Evolutionary conservation across 2,797 vertebrate genomes (phyloP).

Genomic region (Lutjanus argentimaculatus): DNA sequence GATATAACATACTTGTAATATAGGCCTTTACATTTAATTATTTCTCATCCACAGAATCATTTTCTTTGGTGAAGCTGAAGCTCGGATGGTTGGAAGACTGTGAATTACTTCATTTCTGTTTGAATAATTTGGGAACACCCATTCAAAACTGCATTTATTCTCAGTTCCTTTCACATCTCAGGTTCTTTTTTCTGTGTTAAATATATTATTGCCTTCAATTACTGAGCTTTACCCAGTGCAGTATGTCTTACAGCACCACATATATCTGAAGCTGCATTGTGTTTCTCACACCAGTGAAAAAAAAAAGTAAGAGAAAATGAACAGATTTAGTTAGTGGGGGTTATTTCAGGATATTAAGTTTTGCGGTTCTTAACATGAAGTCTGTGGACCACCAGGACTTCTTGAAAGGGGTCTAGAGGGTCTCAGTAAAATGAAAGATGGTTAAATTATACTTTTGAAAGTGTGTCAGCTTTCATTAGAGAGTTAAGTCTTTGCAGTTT

Average conservation of each 20-base stretch:
- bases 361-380: neutral
- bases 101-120: constrained; percentile 20
- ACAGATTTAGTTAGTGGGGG: neutral
- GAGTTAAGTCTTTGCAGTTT: neutral
- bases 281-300: neutral
- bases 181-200: constrained; percentile 14
- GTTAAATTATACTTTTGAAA: neutral
- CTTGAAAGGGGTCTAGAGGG: neutral
- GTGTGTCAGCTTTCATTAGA: neutral
- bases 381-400: neutral
- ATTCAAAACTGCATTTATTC: constrained; percentile 15
- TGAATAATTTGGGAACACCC: constrained; percentile 10
- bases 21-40: constrained; percentile 8
- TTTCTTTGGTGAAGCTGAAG: neutral
- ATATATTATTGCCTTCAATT: constrained; percentile 14
- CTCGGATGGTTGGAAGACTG: constrained; percentile 2
- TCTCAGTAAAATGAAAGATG: neutral
- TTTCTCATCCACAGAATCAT: constrained; percentile 7
- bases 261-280: neutral
- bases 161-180: constrained; percentile 39
- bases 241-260: neutral
- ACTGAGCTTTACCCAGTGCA: constrained; percentile 1
- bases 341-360: constrained; percentile 4
- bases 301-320: neutral
- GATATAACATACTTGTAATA: constrained; percentile 10